phyloP scores from a whole-genome alignment of 2,888 invertebrate species.

The Aricia artaxerxes region DNA sequence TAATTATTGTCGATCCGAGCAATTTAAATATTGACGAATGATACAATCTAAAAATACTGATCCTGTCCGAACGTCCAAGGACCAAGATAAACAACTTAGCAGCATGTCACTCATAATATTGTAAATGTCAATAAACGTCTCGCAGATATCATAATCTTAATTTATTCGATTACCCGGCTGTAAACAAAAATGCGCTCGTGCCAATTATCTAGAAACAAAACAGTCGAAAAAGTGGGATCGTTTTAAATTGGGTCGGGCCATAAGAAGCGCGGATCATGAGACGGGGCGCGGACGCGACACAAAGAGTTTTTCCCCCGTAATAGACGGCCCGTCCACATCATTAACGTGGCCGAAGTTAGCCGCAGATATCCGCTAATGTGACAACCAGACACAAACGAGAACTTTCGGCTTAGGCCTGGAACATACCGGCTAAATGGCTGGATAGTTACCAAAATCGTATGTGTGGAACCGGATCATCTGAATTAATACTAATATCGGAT shows the following conservation, averaged over 20 bases:
- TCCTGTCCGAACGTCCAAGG: background rate
- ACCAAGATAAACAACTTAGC: conserved; percentile 12
- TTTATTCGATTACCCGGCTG: background rate
- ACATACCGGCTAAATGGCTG: conserved; percentile 45
- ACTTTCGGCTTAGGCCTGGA: conserved; percentile 60
- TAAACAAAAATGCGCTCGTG: background rate
- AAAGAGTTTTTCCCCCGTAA: conserved; percentile 66
- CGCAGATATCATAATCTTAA: background rate
- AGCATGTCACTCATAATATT: conserved; percentile 1
- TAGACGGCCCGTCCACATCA: conserved; percentile 75
- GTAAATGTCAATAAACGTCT: conserved; percentile 7
- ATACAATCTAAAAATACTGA: background rate
- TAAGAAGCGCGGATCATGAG: conserved; percentile 40
- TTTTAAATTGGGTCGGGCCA: conserved; percentile 29
- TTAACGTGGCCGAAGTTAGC: conserved; percentile 73
- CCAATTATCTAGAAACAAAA: conserved; percentile 27
- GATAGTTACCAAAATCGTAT: conserved; percentile 40
- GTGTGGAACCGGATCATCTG: conserved; percentile 36
- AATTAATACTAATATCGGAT: background rate
- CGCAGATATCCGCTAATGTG: conserved; percentile 79
- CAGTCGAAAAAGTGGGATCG: conserved; percentile 15
- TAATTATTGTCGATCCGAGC: background rate
- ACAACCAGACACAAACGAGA: conserved; percentile 77
- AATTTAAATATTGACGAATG: background rate
- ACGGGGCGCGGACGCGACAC: conserved; percentile 45